Evolutionary conservation across 2,888 invertebrate species (phyloP).

Genomic region (Cordilura impudica): DNA sequence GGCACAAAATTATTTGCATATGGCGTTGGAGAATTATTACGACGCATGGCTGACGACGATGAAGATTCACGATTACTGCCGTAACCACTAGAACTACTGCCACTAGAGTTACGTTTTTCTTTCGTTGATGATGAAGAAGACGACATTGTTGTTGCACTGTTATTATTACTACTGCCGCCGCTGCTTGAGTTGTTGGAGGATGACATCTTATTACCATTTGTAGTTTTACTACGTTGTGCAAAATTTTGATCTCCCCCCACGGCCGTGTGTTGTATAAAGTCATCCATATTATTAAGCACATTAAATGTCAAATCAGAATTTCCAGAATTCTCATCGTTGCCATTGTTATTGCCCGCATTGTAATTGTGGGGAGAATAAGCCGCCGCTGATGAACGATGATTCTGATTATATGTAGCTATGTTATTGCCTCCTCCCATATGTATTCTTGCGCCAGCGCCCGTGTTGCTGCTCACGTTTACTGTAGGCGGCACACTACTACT

Average conservation of each 20-base stretch:
- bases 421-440: conserved; percentile 23
- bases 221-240: conserved; percentile 49
- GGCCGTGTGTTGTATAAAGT: conserved; percentile 70
- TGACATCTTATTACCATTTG: conserved; percentile 48
- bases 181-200: conserved; percentile 18
- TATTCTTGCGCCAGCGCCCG: conserved; percentile 49
- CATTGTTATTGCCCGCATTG: conserved; percentile 61
- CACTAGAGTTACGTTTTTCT: conserved; percentile 69
- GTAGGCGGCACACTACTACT: conserved; percentile 17
- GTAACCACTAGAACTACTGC: conserved; percentile 64
- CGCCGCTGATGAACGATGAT: conserved; percentile 47
- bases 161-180: conserved; percentile 20
- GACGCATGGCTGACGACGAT: conserved; percentile 61
- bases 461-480: conserved; percentile 43
- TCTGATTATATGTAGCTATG: conserved; percentile 30
- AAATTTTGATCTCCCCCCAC: conserved; percentile 42
- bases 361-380: conserved; percentile 69
- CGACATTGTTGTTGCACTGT: conserved; percentile 33
- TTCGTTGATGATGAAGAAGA: conserved; percentile 48
- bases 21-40: conserved; percentile 64
- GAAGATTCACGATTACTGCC: conserved; percentile 63
- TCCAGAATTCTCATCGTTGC: conserved; percentile 68
- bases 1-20: conserved; percentile 65
- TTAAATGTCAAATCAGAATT: conserved; percentile 75
- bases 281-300: conserved; percentile 74